Percentiles rank a stretch among this genome's conserved stretches.
Evolutionary conservation across 1,140 invertebrate species (phyloP).

Genomic region (Drosophila takahashii): DNA sequence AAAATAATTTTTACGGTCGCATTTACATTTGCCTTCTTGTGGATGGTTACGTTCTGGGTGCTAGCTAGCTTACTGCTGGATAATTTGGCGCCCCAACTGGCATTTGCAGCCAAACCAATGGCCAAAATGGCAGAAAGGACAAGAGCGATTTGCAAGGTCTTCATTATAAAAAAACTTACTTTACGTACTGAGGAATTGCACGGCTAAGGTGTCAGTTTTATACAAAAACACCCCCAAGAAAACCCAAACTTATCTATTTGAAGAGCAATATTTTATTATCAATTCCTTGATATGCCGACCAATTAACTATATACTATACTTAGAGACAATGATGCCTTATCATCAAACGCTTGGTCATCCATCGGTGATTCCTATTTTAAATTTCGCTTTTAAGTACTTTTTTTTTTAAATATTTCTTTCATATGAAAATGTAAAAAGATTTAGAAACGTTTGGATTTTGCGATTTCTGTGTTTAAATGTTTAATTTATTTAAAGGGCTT

Average conservation of each 20-base stretch:
- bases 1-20: conserved; percentile 13
- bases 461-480: too few species aligned
- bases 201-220: conserved; percentile 3
- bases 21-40: conserved; percentile 26
- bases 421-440: too few species aligned
- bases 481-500: not conserved
- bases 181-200: not conserved
- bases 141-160: conserved; percentile 33
- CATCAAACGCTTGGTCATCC: conserved; percentile 18
- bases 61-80: conserved; percentile 25
- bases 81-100: conserved; percentile 41
- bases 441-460: too few species aligned
- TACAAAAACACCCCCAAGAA: not conserved
- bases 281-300: conserved; percentile 25
- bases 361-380: conserved; percentile 1
- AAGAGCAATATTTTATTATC: conserved; percentile 21
- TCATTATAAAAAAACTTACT: conserved; percentile 35
- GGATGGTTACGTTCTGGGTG: conserved; percentile 39
- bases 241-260: conserved; percentile 16
- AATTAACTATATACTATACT: conserved; percentile 21
- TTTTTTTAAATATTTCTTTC: not conserved
- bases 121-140: conserved; percentile 48
- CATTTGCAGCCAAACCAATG: conserved; percentile 45
- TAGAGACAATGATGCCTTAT: conserved; percentile 23
- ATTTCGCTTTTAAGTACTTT: not conserved